Conservation (phyloP, 2,797 vertebrate genomes). For the Periophthalmus magnuspinnatus region DNA sequence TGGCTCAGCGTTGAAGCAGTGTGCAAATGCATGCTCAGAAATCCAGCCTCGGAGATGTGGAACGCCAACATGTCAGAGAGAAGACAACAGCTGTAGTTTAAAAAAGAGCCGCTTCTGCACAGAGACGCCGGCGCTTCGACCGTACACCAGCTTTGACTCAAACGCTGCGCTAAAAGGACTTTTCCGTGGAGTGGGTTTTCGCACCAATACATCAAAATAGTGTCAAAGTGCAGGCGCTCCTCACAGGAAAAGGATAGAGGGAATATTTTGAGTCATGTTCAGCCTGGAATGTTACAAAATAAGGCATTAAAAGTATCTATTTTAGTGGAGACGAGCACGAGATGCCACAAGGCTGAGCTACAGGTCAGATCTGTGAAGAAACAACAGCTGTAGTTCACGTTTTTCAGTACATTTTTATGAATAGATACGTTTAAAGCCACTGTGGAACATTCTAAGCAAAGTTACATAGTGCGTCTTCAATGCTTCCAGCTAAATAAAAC, state of each 20-base stretch:
- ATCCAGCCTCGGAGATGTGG: conserved; percentile 39
- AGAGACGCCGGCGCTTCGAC: not conserved
- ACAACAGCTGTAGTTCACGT: not conserved
- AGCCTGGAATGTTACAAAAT: not conserved
- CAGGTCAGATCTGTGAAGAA: not conserved
- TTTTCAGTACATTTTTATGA: not conserved
- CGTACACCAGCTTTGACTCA: not conserved
- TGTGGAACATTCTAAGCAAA: not conserved
- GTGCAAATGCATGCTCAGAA: conserved; percentile 38
- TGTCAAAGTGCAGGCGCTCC: not conserved
- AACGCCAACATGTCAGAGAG: conserved; percentile 23
- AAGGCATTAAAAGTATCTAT: not conserved
- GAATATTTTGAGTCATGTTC: not conserved
- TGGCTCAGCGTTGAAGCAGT: conserved; percentile 41
- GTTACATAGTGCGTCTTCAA: not conserved
- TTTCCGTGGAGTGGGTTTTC: not conserved
- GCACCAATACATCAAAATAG: not conserved
- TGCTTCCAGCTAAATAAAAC: not conserved
- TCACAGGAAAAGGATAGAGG: not conserved
- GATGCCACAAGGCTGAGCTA: too few species aligned
- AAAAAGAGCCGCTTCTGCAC: conserved; percentile 32
- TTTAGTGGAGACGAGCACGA: not conserved
- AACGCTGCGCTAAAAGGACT: not conserved
- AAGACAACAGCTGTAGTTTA: conserved; percentile 45
- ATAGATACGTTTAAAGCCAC: not conserved